Conservation (phyloP, 2,888 invertebrate species). For the Allygus modestus region DNA sequence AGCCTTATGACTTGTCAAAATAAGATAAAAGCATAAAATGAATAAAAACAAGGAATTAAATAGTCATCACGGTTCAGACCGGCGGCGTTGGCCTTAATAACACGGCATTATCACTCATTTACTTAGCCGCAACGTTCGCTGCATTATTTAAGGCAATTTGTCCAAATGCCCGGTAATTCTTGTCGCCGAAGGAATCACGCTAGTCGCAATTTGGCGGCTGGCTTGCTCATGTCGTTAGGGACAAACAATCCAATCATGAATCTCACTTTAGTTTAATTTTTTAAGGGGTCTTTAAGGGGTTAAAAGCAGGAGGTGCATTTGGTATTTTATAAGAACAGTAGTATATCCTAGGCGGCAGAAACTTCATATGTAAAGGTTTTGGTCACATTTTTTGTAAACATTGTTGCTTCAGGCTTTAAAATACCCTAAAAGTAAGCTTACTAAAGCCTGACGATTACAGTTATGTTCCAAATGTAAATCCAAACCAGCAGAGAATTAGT, state of each 20-base stretch:
- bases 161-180: constrained; percentile 37
- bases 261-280: background rate
- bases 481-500: too few relatives aligned
- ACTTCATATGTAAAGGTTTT: too few relatives aligned
- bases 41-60: constrained; percentile 58
- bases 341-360: too few relatives aligned
- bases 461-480: too few relatives aligned
- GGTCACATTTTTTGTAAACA: too few relatives aligned
- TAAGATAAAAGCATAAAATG: constrained; percentile 42
- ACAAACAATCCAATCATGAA: constrained; percentile 25
- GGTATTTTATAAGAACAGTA: too few relatives aligned
- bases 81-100: constrained; percentile 41
- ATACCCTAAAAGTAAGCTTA: too few relatives aligned
- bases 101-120: constrained; percentile 49
- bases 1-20: background rate
- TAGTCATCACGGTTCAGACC: constrained; percentile 4
- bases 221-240: background rate
- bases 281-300: background rate
- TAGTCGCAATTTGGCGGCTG: constrained; percentile 9
- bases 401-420: too few relatives aligned
- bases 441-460: too few relatives aligned
- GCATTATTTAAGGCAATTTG: constrained; percentile 54
- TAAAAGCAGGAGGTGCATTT: too few relatives aligned
- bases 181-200: constrained; percentile 32
- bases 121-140: constrained; percentile 33